Evolutionary conservation across 2,113 vertebrate genomes (phyloP).

Genomic region (Pungitius pungitius): DNA sequence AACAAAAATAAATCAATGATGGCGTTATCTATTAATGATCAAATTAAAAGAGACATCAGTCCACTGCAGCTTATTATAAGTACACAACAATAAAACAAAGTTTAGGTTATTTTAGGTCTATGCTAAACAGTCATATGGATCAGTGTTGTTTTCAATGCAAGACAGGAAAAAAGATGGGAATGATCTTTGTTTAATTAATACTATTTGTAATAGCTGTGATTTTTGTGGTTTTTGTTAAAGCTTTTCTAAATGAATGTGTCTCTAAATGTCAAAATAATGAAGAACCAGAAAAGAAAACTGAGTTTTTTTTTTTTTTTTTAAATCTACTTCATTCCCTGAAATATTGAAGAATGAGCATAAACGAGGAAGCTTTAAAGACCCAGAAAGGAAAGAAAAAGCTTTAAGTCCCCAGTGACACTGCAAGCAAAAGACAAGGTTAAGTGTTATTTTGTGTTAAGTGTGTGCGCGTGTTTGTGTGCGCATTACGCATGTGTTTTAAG

Average conservation of each 20-base stretch:
- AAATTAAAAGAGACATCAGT: conserved; percentile 33
- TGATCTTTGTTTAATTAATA: conserved; percentile 2
- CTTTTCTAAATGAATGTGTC: conserved; percentile 1
- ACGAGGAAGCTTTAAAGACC: conserved; percentile 5
- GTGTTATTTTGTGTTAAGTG: conserved; percentile 6
- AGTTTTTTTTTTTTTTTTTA: neutral
- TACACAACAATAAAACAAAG: conserved; percentile 24
- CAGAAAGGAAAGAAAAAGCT: conserved; percentile 6
- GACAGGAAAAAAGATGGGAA: neutral
- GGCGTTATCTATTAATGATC: conserved; percentile 47
- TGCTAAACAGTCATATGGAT: conserved; percentile 32
- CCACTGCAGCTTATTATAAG: conserved; percentile 21
- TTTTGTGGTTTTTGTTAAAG: conserved; percentile 1
- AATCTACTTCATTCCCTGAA: neutral
- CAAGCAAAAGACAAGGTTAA: conserved; percentile 41
- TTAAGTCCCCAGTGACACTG: conserved; percentile 27
- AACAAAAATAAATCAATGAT: conserved; percentile 30
- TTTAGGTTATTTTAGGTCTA: conserved; percentile 27
- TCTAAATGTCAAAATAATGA: neutral
- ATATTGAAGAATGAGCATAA: neutral
- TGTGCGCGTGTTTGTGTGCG: conserved; percentile 17
- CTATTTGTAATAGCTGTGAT: conserved; percentile 2
- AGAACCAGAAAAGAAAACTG: neutral
- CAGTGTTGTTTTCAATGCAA: conserved; percentile 22
- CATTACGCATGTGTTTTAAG: conserved; percentile 37